These are phyloP conservation scores for Thera obeliscata DNA, from an alignment of 2,888 invertebrate species.

Conservation along the genomic window DNA sequence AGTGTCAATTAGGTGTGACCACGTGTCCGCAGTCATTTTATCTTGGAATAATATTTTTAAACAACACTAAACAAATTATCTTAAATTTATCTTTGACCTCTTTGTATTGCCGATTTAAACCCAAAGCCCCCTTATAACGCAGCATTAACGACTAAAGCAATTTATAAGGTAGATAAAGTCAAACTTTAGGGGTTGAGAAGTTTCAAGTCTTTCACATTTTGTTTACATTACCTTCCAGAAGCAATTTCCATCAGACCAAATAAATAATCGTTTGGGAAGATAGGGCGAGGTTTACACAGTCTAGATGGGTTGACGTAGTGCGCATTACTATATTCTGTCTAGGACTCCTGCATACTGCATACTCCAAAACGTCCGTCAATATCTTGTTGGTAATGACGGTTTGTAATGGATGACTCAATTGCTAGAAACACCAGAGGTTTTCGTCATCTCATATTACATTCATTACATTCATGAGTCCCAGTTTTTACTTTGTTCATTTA, in stretches of 20 bases:
- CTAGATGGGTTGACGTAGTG: not conserved
- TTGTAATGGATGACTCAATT: no score
- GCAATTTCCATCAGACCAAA: conserved; percentile 52
- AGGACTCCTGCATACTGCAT: no score
- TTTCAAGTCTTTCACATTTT: conserved; percentile 28
- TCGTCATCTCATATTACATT: no score
- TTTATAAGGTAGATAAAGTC: conserved; percentile 27
- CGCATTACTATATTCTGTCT: not conserved
- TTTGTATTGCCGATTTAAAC: not conserved
- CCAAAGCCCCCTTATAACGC: not conserved
- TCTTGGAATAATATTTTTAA: not conserved
- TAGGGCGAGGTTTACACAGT: not conserved
- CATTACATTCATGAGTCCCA: no score
- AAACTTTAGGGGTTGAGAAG: conserved; percentile 24
- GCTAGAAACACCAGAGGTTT: no score
- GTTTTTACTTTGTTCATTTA: no score
- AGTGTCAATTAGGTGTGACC: no score
- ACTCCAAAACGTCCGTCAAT: no score
- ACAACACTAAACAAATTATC: not conserved
- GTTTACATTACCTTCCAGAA: conserved; percentile 43
- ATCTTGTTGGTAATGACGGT: not conserved
- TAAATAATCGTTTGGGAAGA: conserved; percentile 42
- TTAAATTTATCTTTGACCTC: not conserved
- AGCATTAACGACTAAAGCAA: conserved; percentile 25
- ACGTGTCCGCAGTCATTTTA: no score